These are phyloP conservation scores for Agelastica alni DNA, from an alignment of 2,888 invertebrate species.

Conservation along the genomic window DNA sequence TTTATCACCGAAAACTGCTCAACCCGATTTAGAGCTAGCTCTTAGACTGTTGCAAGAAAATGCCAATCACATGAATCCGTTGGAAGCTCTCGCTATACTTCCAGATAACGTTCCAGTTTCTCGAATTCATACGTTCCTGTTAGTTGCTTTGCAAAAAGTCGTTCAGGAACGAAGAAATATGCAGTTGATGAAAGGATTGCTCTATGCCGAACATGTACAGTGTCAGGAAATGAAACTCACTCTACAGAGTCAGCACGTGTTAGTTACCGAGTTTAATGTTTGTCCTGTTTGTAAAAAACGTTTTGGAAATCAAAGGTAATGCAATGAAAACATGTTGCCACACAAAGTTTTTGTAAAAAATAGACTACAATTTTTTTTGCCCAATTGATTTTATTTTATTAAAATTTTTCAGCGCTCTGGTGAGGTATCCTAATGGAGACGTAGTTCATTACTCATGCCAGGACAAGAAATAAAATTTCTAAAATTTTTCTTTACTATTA, in stretches of 20 bases:
- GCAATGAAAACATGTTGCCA: not conserved
- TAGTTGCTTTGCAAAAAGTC: constrained; percentile 56
- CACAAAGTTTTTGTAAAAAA: not conserved
- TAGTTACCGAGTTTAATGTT: constrained; percentile 83
- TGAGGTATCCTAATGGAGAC: constrained; percentile 87
- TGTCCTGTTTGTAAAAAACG: constrained; percentile 93
- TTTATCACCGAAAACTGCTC: constrained; percentile 65
- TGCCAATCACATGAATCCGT: constrained; percentile 82
- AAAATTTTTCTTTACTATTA: no score
- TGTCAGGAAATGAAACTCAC: constrained; percentile 80
- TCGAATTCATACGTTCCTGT: constrained; percentile 64
- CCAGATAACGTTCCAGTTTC: constrained; percentile 80
- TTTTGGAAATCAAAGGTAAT: constrained; percentile 85
- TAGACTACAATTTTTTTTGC: not conserved
- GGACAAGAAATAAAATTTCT: constrained; percentile 54
- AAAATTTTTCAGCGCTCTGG: constrained; percentile 76
- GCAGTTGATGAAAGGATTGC: constrained; percentile 80
- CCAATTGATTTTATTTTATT: constrained; percentile 37
- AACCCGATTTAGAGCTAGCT: constrained; percentile 79
- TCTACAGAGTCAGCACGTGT: constrained; percentile 80
- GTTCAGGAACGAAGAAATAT: constrained; percentile 73
- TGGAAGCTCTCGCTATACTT: constrained; percentile 76
- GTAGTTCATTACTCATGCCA: constrained; percentile 93
- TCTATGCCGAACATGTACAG: constrained; percentile 85
- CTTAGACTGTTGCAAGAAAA: constrained; percentile 80